phyloP scores from a whole-genome alignment of 2,888 invertebrate species.

The Atherix ibis region DNA sequence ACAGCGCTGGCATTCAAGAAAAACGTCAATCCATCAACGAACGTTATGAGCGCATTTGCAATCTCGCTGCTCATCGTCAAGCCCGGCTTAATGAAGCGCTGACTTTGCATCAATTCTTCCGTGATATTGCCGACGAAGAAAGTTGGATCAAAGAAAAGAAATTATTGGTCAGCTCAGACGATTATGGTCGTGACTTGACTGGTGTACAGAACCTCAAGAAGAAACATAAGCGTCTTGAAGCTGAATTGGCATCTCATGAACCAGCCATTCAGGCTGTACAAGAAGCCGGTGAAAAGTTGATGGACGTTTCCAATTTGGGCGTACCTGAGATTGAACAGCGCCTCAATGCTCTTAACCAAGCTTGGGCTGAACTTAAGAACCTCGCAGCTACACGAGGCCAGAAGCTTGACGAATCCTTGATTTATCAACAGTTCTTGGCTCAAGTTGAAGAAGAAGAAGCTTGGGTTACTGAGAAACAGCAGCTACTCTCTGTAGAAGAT shows the following conservation, averaged over 20 bases:
- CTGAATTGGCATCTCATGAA: constrained; percentile 93
- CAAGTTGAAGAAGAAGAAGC: constrained; percentile 98
- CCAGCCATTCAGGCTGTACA: constrained; percentile 90
- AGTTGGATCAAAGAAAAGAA: constrained; percentile 99
- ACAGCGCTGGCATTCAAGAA: constrained; percentile 88
- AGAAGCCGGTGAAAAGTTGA: constrained; percentile 77
- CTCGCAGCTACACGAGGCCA: constrained; percentile 76
- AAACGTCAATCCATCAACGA: constrained; percentile 93
- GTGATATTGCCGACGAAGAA: constrained; percentile 98
- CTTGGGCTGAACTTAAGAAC: constrained; percentile 87
- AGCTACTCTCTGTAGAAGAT: constrained; percentile 84
- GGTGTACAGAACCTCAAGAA: constrained; percentile 97
- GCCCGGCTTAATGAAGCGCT: constrained; percentile 89
- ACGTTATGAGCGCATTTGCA: constrained; percentile 86
- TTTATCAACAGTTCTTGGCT: constrained; percentile 93
- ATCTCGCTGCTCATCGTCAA: constrained; percentile 81
- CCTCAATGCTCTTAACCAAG: constrained; percentile 67
- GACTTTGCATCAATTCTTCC: constrained; percentile 97
- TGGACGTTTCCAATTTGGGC: constrained; percentile 85
- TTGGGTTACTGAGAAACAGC: constrained; percentile 96
- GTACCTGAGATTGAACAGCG: constrained; percentile 85
- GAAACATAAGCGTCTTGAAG: constrained; percentile 98
- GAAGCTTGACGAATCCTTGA: constrained; percentile 91
- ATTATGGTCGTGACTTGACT: constrained; percentile 94
- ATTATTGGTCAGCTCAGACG: constrained; percentile 89